phyloP scores from a whole-genome alignment of 2,113 vertebrate species.

The Petroica traversi region DNA sequence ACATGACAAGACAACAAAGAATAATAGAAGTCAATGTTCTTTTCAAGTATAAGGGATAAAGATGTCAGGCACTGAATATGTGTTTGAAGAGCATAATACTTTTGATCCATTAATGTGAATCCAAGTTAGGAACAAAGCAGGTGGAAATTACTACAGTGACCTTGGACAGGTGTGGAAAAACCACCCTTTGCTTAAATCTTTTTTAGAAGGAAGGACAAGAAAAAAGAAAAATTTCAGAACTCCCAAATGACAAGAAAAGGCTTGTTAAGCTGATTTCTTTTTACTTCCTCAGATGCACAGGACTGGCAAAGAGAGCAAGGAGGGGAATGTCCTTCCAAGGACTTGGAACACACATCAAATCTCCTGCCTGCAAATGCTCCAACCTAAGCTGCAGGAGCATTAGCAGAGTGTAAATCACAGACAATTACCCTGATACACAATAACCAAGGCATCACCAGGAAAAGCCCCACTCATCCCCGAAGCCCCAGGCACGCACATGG shows the following conservation, averaged over 20 bases:
- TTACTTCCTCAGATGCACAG: background rate
- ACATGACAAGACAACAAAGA: background rate
- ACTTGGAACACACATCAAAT: accelerated
- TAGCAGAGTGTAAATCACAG: background rate
- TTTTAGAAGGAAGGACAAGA: background rate
- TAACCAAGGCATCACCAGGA: background rate
- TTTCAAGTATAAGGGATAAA: background rate
- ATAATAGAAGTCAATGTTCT: background rate
- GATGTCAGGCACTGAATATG: background rate
- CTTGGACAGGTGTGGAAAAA: background rate
- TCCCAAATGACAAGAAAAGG: background rate
- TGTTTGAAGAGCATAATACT: background rate
- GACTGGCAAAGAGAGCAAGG: background rate
- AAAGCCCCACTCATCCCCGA: background rate
- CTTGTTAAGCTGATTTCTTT: background rate
- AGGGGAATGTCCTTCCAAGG: background rate
- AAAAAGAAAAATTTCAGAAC: background rate
- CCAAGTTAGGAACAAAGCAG: background rate
- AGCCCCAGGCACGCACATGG: background rate
- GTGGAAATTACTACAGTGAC: background rate
- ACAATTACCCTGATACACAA: background rate
- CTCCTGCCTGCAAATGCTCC: background rate
- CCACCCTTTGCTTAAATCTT: background rate
- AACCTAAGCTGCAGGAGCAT: background rate
- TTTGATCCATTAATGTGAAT: background rate